Evolutionary conservation across 1,140 invertebrate genomes (phyloP).

Genomic region (Eumaeus atala): DNA sequence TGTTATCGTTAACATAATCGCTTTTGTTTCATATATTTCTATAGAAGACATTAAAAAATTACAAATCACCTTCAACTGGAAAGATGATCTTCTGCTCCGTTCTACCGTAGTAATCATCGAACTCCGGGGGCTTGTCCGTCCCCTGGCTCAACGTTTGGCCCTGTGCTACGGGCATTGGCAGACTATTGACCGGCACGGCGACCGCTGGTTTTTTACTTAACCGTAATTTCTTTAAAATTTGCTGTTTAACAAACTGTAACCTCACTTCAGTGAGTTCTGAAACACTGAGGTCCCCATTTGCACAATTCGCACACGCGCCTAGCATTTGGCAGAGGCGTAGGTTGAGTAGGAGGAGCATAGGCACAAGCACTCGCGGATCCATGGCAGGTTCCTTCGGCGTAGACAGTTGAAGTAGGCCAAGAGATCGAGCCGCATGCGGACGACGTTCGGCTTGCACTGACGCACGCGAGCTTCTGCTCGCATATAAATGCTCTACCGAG

Average conservation of each 20-base stretch:
- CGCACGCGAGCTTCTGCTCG: constrained; percentile 12
- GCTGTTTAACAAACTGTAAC: constrained; percentile 86
- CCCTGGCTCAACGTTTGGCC: constrained; percentile 70
- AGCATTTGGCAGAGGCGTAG: constrained; percentile 37
- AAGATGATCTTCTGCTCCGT: constrained; percentile 87
- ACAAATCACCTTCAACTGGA: constrained; percentile 79
- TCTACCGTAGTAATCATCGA: constrained; percentile 85
- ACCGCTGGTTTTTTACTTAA: constrained; percentile 80
- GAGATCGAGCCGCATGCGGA: constrained; percentile 49
- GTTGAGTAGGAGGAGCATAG: constrained; percentile 38
- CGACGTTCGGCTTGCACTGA: constrained; percentile 32
- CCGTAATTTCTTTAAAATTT: constrained; percentile 85
- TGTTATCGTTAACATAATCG: no score
- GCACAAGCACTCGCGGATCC: constrained; percentile 38
- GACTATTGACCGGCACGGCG: constrained; percentile 69
- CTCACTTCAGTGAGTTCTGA: constrained; percentile 70
- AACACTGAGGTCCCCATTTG: constrained; percentile 42
- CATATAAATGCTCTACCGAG: constrained; percentile 24
- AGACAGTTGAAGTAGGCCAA: constrained; percentile 51
- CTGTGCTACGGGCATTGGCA: constrained; percentile 82
- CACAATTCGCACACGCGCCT: constrained; percentile 53
- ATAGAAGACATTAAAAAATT: no score
- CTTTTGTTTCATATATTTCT: no score
- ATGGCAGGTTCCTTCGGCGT: constrained; percentile 40
- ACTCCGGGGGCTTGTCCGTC: constrained; percentile 65